Percentiles rank a stretch among this genome's conserved stretches.
phyloP scores from a whole-genome alignment of 2,797 vertebrate genomes.

The Tapera naevia region DNA sequence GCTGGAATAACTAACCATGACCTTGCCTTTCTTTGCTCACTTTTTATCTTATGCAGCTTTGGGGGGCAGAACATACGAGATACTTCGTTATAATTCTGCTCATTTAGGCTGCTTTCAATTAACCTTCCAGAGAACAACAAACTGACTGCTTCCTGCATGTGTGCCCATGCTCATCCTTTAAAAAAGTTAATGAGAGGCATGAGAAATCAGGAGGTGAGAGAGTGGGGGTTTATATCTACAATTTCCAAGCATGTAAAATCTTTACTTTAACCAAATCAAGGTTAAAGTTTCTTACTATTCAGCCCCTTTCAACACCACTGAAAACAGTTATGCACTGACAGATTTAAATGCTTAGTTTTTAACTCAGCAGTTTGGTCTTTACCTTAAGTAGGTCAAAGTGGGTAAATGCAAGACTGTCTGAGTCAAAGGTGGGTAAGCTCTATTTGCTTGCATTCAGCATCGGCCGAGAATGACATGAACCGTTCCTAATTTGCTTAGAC shows the following conservation, averaged over 20 bases:
- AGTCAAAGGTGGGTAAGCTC: not conserved
- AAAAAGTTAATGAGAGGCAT: not conserved
- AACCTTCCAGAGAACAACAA: not conserved
- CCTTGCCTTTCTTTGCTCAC: not conserved
- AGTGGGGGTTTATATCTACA: no score
- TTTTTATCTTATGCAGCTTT: not conserved
- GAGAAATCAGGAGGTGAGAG: accelerated
- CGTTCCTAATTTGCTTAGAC: not conserved
- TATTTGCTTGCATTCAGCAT: not conserved
- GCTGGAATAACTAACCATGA: not conserved
- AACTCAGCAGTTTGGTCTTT: not conserved
- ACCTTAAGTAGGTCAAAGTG: not conserved
- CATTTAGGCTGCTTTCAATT: not conserved
- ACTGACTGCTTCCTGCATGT: accelerated
- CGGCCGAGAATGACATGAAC: not conserved
- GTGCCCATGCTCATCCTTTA: not conserved
- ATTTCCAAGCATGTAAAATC: not conserved
- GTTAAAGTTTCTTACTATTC: not conserved
- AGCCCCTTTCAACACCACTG: not conserved
- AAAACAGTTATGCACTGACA: not conserved
- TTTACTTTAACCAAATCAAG: not conserved
- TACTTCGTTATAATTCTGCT: not conserved
- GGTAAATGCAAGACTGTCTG: not conserved
- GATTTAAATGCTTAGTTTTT: not conserved
- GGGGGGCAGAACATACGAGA: not conserved